Evolutionary conservation across 2,888 invertebrate genomes (phyloP), one percentile per base, ranked within the genome.

Genomic region (Vesta saturnalis): DNA sequence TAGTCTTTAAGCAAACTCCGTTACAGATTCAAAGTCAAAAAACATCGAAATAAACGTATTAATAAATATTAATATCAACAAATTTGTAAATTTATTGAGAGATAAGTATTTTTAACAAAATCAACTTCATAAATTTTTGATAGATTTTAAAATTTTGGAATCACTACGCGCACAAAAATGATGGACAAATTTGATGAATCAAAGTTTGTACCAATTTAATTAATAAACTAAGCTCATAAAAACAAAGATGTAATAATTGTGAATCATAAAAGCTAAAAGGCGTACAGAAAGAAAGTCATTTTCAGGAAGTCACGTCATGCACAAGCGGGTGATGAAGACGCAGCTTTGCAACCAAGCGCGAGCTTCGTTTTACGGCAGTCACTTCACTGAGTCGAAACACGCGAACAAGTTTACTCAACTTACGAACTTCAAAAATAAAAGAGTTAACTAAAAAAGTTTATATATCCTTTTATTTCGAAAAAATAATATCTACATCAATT

Each of bases 301-400:
- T 66, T 66, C 71, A 71, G 73, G 70, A 73, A 73, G 69, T 66
- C 69, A 70, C 71, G 73, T 73, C 73, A 73, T 71, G 64, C 68
- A 72, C 71, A 73, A 70, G 62, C 62, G 69, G 61, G 73, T 64
- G 70, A 69, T 71, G 70, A 73, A 73, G 73, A 70, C 71, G 71
- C 71, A 72, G 73, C 62, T 73, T 73, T 65, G 60, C 70, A 71
- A 60, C 67, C 66, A 71, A 67, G 69, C 73, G 69, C 67, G 64
- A 65, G 67, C 64, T 61, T 59, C 64, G 68, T 59, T 69, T 65
- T 64, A 69, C 69, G 69, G 67, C 67, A 67, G 65, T 69, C 71
- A 73, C 71, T 73, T 70, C 73, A 69, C 70, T 66, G 73, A 69
- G 59, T 67, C 64, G 64, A 68, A 73, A 70, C 73, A 73, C 73